Conservation (phyloP, 2,888 invertebrate genomes). For the Drosophila suboccidentalis region DNA sequence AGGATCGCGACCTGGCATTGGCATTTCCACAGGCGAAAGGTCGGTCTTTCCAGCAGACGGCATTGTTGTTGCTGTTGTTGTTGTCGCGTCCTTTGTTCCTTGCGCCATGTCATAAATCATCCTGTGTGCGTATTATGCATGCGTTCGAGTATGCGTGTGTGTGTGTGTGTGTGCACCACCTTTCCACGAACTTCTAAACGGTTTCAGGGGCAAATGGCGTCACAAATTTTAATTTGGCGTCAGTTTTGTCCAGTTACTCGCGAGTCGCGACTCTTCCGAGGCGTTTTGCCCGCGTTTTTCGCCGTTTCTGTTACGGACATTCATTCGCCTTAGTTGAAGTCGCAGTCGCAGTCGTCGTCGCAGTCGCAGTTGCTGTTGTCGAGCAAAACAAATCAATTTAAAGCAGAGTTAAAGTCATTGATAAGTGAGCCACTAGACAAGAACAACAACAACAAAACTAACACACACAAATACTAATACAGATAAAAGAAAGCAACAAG, state of each 20-base stretch:
- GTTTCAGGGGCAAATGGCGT: constrained; percentile 72
- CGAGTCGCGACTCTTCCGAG: constrained; percentile 25
- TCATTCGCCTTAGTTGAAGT: constrained; percentile 27
- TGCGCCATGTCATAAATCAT: constrained; percentile 79
- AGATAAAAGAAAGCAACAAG: constrained; percentile 16
- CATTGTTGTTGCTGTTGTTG: constrained; percentile 36
- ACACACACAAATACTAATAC: constrained; percentile 10
- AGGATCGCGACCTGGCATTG: constrained; percentile 68
- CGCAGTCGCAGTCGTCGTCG: constrained; percentile 16
- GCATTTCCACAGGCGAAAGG: constrained; percentile 64
- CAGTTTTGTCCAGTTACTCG: constrained; percentile 54
- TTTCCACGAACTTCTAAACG: constrained; percentile 75
- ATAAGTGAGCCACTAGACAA: constrained; percentile 52
- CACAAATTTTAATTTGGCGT: constrained; percentile 65
- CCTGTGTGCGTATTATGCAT: constrained; percentile 31
- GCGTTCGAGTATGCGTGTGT: constrained; percentile 12
- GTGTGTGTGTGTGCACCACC: constrained; percentile 45
- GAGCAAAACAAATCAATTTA: constrained; percentile 76
- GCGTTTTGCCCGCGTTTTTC: constrained; percentile 31
- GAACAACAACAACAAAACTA: constrained; percentile 22
- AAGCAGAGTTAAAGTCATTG: constrained; percentile 61
- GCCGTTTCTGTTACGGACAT: constrained; percentile 40
- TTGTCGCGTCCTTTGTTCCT: constrained; percentile 52
- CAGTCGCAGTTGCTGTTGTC: neutral
- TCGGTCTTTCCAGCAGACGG: constrained; percentile 63